phyloP scores from a whole-genome alignment of 2,113 vertebrate species.

The Petroica traversi region DNA sequence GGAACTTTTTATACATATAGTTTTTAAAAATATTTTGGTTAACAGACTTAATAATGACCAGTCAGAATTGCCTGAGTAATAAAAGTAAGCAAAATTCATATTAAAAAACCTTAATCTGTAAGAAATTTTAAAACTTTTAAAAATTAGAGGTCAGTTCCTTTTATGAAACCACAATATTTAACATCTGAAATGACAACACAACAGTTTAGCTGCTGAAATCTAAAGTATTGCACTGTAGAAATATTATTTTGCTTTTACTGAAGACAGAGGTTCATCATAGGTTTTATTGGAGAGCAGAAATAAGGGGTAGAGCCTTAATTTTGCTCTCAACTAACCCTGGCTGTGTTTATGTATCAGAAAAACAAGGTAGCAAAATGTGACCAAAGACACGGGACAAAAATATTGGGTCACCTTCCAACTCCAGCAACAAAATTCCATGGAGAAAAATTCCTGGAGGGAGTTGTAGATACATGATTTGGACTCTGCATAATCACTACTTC shows the following conservation, averaged over 20 bases:
- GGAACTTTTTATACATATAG: background rate
- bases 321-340: background rate
- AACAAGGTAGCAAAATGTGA: background rate
- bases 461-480: constrained; percentile 14
- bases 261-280: background rate
- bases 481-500: constrained; percentile 34
- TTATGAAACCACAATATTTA: background rate
- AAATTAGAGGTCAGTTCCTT: background rate
- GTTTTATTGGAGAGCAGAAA: background rate
- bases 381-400: background rate
- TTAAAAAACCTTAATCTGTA: background rate
- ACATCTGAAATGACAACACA: background rate
- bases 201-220: background rate
- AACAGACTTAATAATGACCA: background rate
- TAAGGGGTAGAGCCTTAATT: background rate
- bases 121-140: background rate
- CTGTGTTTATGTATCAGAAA: background rate
- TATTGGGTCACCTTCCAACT: background rate
- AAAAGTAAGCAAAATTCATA: background rate
- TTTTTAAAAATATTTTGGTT: background rate
- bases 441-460: constrained; percentile 33
- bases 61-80: background rate
- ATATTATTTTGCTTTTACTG: background rate
- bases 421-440: background rate
- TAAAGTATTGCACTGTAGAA: background rate